A percentile compares a stretch with the other conserved stretches of the same genome.
phyloP scores from a whole-genome alignment of 2,113 vertebrate species.

The Epinephelus fuscoguttatus region DNA sequence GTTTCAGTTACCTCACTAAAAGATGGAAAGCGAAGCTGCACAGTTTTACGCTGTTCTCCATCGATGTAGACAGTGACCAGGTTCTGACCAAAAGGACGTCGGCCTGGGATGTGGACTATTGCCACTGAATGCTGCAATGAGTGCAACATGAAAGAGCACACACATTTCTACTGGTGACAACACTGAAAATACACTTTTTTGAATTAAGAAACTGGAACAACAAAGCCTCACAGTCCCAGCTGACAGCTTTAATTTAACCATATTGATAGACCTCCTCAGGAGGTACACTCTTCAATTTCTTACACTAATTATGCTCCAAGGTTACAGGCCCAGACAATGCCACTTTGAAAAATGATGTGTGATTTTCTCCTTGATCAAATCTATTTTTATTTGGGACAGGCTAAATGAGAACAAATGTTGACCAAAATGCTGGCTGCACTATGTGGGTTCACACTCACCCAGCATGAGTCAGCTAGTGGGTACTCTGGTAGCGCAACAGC shows the following conservation, averaged over 20 bases:
- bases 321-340: constrained; percentile 3
- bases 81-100: constrained; percentile 95
- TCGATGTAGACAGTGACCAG: constrained; percentile 92
- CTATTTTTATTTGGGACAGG: constrained; percentile 31
- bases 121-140: constrained; percentile 90
- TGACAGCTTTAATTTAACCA: not conserved
- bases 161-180: not conserved
- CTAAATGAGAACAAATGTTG: constrained; percentile 7
- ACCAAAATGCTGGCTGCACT: not conserved
- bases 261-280: not conserved
- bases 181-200: not conserved
- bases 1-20: constrained; percentile 90
- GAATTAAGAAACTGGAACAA: not conserved
- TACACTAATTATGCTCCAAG: not conserved
- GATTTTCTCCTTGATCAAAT: constrained; percentile 5
- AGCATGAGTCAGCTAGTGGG: constrained; percentile 88
- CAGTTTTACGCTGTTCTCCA: constrained; percentile 86
- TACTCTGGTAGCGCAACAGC: constrained; percentile 89
- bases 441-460: constrained; percentile 85
- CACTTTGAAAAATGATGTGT: not conserved
- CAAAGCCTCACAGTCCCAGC: not conserved
- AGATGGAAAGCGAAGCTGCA: constrained; percentile 93
- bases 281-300: not conserved
- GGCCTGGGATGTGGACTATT: constrained; percentile 90
- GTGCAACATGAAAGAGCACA: constrained; percentile 8